Conservation (phyloP, 2,888 invertebrate species). For the Nesidiocoris tenuis region DNA sequence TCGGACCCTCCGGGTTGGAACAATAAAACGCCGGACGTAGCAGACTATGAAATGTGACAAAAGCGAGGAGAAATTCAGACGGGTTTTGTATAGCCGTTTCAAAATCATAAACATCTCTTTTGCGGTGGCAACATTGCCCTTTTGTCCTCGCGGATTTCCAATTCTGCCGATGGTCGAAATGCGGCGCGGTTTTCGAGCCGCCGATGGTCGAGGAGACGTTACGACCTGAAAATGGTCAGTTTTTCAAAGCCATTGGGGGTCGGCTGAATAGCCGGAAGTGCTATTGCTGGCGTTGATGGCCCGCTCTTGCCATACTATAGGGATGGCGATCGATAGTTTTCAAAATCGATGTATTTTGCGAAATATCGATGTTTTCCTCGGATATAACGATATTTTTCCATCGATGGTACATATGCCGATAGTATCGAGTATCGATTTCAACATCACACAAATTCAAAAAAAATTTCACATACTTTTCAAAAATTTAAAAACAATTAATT, state of each 20-base stretch:
- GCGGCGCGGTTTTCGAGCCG: neutral
- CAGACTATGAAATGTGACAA: neutral
- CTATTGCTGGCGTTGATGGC: too few species aligned
- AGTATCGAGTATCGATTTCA: too few species aligned
- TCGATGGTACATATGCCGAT: too few species aligned
- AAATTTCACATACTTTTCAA: too few species aligned
- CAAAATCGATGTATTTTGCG: too few species aligned
- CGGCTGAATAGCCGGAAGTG: neutral
- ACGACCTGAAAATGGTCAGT: neutral
- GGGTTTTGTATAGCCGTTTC: neutral
- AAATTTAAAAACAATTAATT: too few species aligned
- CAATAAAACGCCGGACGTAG: neutral
- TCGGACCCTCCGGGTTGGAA: neutral
- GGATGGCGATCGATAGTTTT: too few species aligned
- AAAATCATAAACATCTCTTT: neutral
- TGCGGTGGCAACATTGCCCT: neutral
- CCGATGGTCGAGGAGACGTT: neutral
- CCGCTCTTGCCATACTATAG: too few species aligned
- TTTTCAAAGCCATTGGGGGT: neutral
- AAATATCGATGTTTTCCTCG: too few species aligned
- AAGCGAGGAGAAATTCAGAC: neutral
- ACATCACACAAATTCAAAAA: too few species aligned
- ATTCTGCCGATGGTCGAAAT: neutral
- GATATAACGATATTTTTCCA: too few species aligned
- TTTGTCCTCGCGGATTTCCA: neutral